Conservation (phyloP, 2,888 invertebrate species). For the Parthenolecanium corni region DNA sequence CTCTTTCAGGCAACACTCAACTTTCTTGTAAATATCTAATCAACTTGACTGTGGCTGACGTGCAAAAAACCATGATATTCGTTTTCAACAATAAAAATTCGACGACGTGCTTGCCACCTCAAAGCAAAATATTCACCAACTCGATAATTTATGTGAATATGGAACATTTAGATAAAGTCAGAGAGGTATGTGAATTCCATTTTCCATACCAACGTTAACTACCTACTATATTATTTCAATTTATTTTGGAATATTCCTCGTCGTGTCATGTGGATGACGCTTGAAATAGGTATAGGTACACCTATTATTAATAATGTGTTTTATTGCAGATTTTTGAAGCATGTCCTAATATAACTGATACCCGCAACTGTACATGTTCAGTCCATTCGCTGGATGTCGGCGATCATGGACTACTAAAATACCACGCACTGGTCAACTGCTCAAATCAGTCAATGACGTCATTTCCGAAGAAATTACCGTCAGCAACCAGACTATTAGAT, state of each 20-base stretch:
- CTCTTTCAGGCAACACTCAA: neutral
- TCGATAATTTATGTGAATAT: neutral
- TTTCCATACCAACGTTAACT: too few relatives aligned
- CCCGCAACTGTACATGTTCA: slow-evolving; percentile 45
- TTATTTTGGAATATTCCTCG: too few relatives aligned
- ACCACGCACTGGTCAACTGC: slow-evolving; percentile 62
- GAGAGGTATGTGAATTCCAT: neutral
- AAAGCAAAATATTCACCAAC: neutral
- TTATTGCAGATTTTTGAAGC: slow-evolving; percentile 42
- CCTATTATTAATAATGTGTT: neutral
- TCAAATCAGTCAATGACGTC: slow-evolving; percentile 53
- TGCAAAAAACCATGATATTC: neutral
- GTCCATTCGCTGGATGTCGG: slow-evolving; percentile 48
- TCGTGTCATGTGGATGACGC: too few relatives aligned
- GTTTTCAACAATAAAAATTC: neutral
- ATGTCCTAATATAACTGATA: slow-evolving; percentile 40
- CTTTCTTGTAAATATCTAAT: slow-evolving; percentile 2
- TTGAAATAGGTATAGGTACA: too few relatives aligned
- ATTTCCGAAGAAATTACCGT: slow-evolving; percentile 59
- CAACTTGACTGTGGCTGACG: neutral
- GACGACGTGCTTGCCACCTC: neutral
- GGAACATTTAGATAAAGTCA: neutral
- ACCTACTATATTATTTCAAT: too few relatives aligned
- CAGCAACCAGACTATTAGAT: slow-evolving; percentile 61
- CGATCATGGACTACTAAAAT: slow-evolving; percentile 46